Conservation (phyloP, 2,888 invertebrate species). For the Eristalis arbustorum region DNA sequence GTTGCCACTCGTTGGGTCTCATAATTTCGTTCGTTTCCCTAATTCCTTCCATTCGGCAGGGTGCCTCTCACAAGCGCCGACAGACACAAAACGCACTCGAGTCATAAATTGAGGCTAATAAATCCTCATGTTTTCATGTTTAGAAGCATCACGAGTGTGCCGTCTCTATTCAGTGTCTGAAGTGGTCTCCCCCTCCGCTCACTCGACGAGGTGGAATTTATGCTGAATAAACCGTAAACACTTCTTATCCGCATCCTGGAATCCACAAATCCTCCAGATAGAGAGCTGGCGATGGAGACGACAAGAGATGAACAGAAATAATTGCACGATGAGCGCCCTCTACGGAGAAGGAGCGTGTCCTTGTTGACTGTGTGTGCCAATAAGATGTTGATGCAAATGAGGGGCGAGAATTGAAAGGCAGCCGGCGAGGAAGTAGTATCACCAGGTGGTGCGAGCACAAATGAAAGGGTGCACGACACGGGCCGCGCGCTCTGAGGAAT, state of each 20-base stretch:
- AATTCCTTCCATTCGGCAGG: too few species aligned
- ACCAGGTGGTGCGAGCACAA: not conserved
- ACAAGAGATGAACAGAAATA: not conserved
- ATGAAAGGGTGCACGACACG: not conserved
- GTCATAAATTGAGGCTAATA: constrained; percentile 65
- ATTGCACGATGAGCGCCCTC: not conserved
- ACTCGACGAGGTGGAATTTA: not conserved
- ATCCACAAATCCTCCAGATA: constrained; percentile 6
- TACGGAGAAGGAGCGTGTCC: not conserved
- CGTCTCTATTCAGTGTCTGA: not conserved
- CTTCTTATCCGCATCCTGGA: constrained; percentile 38
- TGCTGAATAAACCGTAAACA: constrained; percentile 34
- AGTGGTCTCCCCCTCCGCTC: not conserved
- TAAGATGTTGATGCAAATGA: not conserved
- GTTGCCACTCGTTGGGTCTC: constrained; percentile 39
- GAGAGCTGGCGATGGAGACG: not conserved
- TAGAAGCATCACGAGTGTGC: constrained; percentile 39
- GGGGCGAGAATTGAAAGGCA: not conserved
- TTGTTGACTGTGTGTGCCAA: not conserved
- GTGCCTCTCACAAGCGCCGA: not conserved
- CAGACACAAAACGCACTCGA: constrained; percentile 62
- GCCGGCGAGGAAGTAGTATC: not conserved
- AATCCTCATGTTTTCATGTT: constrained; percentile 63
- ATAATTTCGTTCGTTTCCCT: not conserved
- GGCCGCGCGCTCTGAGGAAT: not conserved